Percentiles rank a stretch among this genome's conserved stretches.
These are phyloP conservation scores for Coreius guichenoti DNA, from an alignment of 2,797 vertebrate genomes.

Conservation along the genomic window DNA sequence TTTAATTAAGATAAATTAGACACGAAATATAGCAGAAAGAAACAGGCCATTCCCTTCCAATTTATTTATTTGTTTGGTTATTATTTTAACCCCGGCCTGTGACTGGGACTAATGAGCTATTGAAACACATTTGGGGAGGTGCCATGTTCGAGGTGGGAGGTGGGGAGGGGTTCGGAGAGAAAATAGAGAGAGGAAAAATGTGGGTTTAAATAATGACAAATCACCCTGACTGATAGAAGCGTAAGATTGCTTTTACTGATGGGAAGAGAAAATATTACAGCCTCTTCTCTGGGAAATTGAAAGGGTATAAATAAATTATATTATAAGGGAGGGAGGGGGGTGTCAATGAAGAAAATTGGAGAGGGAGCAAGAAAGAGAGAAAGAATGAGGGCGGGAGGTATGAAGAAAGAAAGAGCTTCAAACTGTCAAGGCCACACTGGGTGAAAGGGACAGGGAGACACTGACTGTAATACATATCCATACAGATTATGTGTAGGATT, in stretches of 20 bases:
- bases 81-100: slow-evolving; percentile 60
- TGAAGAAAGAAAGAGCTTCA: slow-evolving; percentile 32
- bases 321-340: slow-evolving; percentile 55
- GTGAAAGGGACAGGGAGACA: slow-evolving; percentile 24
- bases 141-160: slow-evolving; percentile 48
- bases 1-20: slow-evolving; percentile 66
- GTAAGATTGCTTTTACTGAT: slow-evolving; percentile 65
- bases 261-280: slow-evolving; percentile 64
- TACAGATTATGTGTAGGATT: slow-evolving; percentile 19
- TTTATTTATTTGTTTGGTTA: slow-evolving; percentile 64
- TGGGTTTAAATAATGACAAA: slow-evolving; percentile 64
- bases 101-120: slow-evolving; percentile 66
- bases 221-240: slow-evolving; percentile 64
- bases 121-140: slow-evolving; percentile 60
- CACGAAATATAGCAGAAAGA: slow-evolving; percentile 48
- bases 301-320: slow-evolving; percentile 67
- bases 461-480: slow-evolving; percentile 42
- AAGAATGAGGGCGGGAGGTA: slow-evolving; percentile 44
- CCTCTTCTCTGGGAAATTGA: slow-evolving; percentile 64
- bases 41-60: slow-evolving; percentile 54
- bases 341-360: slow-evolving; percentile 52
- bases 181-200: slow-evolving; percentile 46
- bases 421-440: slow-evolving; percentile 30
- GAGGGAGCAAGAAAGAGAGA: slow-evolving; percentile 46
- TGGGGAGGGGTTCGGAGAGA: slow-evolving; percentile 41